phyloP scores from a whole-genome alignment of 2,797 vertebrate genomes.

The Peromyscus melanophrys region DNA sequence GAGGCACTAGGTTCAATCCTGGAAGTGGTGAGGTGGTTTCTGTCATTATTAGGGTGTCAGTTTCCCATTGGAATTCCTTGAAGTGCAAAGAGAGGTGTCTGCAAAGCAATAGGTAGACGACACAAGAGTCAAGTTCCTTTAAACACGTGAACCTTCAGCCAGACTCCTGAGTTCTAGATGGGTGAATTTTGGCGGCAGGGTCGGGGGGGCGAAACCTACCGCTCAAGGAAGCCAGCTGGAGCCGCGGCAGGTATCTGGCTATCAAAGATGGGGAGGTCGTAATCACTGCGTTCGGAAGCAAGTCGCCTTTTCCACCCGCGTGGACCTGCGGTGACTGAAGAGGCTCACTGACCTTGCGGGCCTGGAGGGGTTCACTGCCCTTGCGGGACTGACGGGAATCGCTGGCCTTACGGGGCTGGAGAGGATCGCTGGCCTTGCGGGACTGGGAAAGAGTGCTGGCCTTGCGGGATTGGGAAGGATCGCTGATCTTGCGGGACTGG shows the following conservation, averaged over 20 bases:
- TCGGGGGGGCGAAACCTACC: constrained; percentile 66
- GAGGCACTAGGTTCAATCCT: background rate
- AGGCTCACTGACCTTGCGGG: rapidly evolving
- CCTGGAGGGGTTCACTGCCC: rapidly evolving
- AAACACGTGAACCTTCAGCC: background rate
- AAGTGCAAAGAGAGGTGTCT: background rate
- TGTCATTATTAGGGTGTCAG: background rate
- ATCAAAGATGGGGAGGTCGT: constrained; percentile 36
- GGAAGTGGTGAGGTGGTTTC: background rate
- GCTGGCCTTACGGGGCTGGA: rapidly evolving
- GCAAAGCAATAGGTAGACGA: background rate
- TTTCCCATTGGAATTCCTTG: background rate
- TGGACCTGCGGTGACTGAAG: rapidly evolving
- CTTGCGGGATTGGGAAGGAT: rapidly evolving
- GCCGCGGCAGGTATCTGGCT: background rate
- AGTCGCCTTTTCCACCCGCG: background rate
- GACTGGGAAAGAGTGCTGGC: rapidly evolving
- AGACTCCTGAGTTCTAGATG: background rate
- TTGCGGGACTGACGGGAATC: too few relatives aligned
- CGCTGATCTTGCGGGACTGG: rapidly evolving
- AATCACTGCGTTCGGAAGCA: background rate
- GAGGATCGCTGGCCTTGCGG: too few relatives aligned
- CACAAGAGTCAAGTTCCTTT: background rate
- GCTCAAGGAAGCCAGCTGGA: background rate
- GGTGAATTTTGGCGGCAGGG: background rate